A percentile compares a stretch with the other conserved stretches of the same genome.
These are phyloP conservation scores for Sciurus carolinensis DNA, from an alignment of 2,797 vertebrate genomes.

Conservation along the genomic window DNA sequence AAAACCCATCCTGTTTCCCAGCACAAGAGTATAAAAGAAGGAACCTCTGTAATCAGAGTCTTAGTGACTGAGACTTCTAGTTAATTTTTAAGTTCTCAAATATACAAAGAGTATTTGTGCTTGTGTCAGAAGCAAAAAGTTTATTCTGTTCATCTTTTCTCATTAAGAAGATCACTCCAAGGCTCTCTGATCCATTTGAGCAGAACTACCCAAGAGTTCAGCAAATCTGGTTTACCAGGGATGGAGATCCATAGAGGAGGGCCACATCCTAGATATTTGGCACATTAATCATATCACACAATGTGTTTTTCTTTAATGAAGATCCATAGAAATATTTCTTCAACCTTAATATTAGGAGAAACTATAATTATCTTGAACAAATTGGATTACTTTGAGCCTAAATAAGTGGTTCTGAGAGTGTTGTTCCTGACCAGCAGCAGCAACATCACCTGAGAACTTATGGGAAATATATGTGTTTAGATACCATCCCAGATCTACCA, in stretches of 20 bases:
- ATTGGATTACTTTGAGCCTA: neutral
- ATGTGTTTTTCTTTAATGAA: conserved; percentile 45
- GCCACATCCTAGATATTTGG: neutral
- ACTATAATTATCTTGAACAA: neutral
- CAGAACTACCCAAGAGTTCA: neutral
- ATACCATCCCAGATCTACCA: neutral
- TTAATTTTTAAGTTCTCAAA: conserved; percentile 41
- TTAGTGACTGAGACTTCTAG: neutral
- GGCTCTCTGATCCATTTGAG: neutral
- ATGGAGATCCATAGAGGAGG: neutral
- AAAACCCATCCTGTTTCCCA: neutral
- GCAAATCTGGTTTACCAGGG: neutral
- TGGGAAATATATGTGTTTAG: conserved; percentile 17
- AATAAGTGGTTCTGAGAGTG: neutral
- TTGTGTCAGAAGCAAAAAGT: conserved; percentile 14
- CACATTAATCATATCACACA: neutral
- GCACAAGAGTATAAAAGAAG: neutral
- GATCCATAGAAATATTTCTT: neutral
- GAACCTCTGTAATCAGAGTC: neutral
- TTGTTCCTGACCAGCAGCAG: neutral
- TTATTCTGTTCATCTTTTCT: conserved; percentile 27
- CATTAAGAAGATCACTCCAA: conserved; percentile 32
- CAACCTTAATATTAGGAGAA: neutral
- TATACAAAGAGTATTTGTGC: neutral
- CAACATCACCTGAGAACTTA: neutral